These are phyloP conservation scores for Botia almorhae DNA, from an alignment of 2,797 vertebrate genomes.

Conservation along the genomic window DNA sequence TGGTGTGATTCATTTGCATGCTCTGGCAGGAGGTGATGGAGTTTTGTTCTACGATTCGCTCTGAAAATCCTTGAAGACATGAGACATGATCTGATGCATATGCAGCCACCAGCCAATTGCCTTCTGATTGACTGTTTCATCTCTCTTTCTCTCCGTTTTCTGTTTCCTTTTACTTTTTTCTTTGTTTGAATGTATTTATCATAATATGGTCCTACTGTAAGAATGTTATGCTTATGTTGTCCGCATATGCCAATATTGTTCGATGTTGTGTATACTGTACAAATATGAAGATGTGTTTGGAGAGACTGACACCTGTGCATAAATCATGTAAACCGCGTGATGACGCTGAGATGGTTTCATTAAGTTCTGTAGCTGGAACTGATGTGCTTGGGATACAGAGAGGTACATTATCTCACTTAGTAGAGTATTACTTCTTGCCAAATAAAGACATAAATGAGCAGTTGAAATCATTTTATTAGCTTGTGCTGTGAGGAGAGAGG, in stretches of 20 bases:
- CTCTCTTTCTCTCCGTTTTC: constrained; percentile 37
- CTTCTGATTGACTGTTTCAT: constrained; percentile 89
- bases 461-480: background rate
- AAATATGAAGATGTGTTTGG: constrained; percentile 56
- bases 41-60: constrained; percentile 94
- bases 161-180: constrained; percentile 42
- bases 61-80: constrained; percentile 95
- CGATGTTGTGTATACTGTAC: constrained; percentile 51
- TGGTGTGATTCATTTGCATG: constrained; percentile 99
- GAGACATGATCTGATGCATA: constrained; percentile 98
- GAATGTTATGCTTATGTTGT: constrained; percentile 60
- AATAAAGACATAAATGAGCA: background rate
- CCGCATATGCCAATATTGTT: constrained; percentile 62
- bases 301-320: constrained; percentile 53
- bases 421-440: background rate
- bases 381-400: background rate
- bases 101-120: constrained; percentile 98
- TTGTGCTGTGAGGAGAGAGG: background rate
- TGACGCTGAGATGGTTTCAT: constrained; percentile 2
- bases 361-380: background rate
- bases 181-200: constrained; percentile 52
- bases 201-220: constrained; percentile 56
- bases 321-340: constrained; percentile 36
- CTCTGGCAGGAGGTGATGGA: constrained; percentile 99
- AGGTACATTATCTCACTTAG: background rate